These are phyloP conservation scores for western clawed frog (Xenopus tropicalis) DNA, from an alignment of 2,113 vertebrate species.

Conservation along the genomic window DNA sequence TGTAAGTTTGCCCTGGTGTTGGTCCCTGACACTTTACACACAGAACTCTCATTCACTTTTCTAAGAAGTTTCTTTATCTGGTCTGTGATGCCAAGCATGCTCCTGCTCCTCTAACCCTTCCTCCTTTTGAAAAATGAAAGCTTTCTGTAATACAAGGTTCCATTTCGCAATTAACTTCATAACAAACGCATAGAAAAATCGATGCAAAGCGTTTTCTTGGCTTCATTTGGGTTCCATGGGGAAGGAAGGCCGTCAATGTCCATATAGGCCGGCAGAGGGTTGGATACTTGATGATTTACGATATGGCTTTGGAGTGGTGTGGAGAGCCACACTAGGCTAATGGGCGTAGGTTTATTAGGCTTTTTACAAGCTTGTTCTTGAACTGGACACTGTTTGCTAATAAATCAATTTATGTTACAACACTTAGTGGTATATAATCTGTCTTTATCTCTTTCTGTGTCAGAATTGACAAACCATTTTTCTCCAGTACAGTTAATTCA, in stretches of 20 bases:
- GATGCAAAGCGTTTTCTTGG: not conserved
- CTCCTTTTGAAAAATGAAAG: not conserved
- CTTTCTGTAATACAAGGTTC: not conserved
- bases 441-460: constrained; percentile 28
- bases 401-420: constrained; percentile 20
- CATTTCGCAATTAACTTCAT: not conserved
- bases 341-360: not conserved
- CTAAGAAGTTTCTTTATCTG: too few species aligned
- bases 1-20: too few species aligned
- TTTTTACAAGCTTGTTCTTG: constrained; percentile 14
- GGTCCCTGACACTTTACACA: too few species aligned
- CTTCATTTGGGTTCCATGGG: not conserved
- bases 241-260: not conserved
- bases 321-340: not conserved
- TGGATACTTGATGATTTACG: not conserved
- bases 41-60: too few species aligned
- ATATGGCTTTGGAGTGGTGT: not conserved
- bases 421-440: constrained; percentile 16
- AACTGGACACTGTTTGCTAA: constrained; percentile 5
- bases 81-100: too few species aligned
- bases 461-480: constrained; percentile 32
- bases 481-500: constrained; percentile 11
- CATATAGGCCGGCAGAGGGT: not conserved
- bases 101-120: not conserved
- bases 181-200: not conserved